These are phyloP conservation scores for Nycticorax nycticorax DNA, from an alignment of 2,113 vertebrate genomes.

Conservation along the genomic window DNA sequence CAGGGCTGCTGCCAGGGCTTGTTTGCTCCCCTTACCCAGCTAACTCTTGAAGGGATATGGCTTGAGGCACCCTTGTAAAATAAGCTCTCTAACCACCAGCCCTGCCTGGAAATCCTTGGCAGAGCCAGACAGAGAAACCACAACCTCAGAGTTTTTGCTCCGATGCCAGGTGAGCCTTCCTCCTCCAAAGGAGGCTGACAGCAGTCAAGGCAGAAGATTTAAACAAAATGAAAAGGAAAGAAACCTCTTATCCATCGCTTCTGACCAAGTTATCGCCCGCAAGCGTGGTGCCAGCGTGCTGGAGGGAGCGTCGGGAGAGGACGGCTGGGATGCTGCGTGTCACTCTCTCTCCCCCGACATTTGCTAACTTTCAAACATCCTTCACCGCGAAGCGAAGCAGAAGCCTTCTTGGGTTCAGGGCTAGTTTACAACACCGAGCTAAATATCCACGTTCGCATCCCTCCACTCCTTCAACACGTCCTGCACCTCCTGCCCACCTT, in stretches of 20 bases:
- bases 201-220: rapidly evolving
- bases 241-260: background rate
- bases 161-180: background rate
- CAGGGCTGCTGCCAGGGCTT: constrained; percentile 34
- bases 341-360: background rate
- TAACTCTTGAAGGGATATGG: constrained; percentile 10
- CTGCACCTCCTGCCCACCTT: background rate
- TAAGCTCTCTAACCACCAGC: background rate
- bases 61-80: background rate
- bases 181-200: background rate
- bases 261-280: background rate
- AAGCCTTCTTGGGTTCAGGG: background rate
- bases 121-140: background rate
- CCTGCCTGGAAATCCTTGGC: constrained; percentile 13
- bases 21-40: constrained; percentile 38
- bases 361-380: background rate
- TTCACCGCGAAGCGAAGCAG: background rate
- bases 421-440: background rate
- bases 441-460: background rate
- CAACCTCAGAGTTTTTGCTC: background rate
- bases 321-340: background rate
- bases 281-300: rapidly evolving
- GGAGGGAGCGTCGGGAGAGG: background rate
- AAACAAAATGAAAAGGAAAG: background rate
- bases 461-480: background rate